These are phyloP conservation scores for Anser brachyrhynchus DNA, from an alignment of 2,113 vertebrate genomes.

Conservation along the genomic window DNA sequence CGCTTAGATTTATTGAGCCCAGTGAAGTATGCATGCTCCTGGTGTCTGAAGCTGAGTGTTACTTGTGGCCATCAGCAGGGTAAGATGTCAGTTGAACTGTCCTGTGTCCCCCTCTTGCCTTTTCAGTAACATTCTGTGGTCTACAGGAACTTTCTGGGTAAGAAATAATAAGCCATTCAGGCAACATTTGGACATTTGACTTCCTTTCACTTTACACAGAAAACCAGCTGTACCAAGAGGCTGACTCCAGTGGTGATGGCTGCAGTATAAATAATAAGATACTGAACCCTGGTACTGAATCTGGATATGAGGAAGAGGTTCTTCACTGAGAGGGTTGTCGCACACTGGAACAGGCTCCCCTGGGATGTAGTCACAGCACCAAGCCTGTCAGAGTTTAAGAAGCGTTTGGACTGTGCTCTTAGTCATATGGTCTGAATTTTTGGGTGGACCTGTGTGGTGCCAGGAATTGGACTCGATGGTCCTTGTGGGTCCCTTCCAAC, in stretches of 20 bases:
- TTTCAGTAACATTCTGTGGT: not conserved
- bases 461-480: no score
- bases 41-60: not conserved
- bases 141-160: not conserved
- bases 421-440: no score
- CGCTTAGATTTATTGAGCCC: not conserved
- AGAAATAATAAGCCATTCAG: not conserved
- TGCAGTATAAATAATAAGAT: not conserved
- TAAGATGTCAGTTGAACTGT: not conserved
- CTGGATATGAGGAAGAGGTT: no score
- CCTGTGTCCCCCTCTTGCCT: not conserved
- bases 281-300: not conserved
- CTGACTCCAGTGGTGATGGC: not conserved
- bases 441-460: no score
- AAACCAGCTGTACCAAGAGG: not conserved
- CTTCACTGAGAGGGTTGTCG: no score
- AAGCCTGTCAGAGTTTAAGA: no score
- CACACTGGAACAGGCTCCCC: no score
- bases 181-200: not conserved
- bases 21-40: not conserved
- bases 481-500: no score
- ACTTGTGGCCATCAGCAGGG: not conserved
- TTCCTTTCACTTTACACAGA: not conserved
- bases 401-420: no score
- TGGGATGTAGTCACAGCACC: no score